Evolutionary conservation across 2,888 invertebrate species (phyloP).

Genomic region (Perizoma flavofasciatum): DNA sequence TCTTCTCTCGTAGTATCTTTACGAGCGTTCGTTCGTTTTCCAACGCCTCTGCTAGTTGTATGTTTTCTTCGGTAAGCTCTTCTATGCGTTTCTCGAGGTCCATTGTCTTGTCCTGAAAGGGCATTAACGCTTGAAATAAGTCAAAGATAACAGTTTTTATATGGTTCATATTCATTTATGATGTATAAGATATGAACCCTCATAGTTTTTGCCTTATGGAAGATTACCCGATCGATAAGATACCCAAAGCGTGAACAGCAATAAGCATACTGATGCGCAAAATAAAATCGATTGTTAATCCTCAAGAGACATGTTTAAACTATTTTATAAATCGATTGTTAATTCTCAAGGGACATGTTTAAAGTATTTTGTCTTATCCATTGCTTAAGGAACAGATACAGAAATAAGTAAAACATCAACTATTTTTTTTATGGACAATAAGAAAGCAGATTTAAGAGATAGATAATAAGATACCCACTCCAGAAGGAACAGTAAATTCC

Average conservation of each 20-base stretch:
- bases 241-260: too few species aligned
- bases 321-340: too few species aligned
- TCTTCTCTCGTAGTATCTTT: slow-evolving; percentile 73
- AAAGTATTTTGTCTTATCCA: too few species aligned
- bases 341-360: too few species aligned
- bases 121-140: background rate
- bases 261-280: too few species aligned
- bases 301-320: too few species aligned
- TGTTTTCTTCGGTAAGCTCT: slow-evolving; percentile 76
- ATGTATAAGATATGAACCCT: background rate
- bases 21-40: slow-evolving; percentile 83
- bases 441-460: slow-evolving; percentile 2
- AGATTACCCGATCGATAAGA: too few species aligned
- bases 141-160: background rate
- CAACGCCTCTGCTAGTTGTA: slow-evolving; percentile 73
- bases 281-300: too few species aligned
- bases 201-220: too few species aligned
- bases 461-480: slow-evolving; percentile 8
- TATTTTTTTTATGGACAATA: background rate
- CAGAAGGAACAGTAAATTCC: slow-evolving; percentile 14
- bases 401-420: too few species aligned
- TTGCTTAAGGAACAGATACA: too few species aligned
- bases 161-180: background rate
- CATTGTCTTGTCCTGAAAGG: slow-evolving; percentile 69
- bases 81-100: slow-evolving; percentile 73